Percentiles rank a stretch among this genome's conserved stretches.
These are phyloP conservation scores for Stenodera caucasica DNA, from an alignment of 2,888 invertebrate species.

Conservation along the genomic window DNA sequence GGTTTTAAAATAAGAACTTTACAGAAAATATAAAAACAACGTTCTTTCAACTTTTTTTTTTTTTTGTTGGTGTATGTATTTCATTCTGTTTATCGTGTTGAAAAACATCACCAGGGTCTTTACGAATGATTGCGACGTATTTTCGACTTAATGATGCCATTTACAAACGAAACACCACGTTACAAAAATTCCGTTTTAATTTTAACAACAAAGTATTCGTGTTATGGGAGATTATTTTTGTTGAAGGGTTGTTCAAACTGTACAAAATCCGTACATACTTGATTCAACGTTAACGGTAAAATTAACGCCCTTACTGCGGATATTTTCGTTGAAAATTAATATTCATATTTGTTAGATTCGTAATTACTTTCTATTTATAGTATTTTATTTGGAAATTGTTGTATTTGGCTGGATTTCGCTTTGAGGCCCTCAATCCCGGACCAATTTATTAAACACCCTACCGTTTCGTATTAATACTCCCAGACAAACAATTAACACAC, in stretches of 20 bases:
- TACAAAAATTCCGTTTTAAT: constrained; percentile 6
- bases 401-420: constrained; percentile 22
- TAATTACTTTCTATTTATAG: background rate
- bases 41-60: background rate
- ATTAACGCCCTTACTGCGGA: background rate
- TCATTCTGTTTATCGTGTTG: constrained; percentile 4
- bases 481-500: constrained; percentile 31
- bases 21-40: constrained; percentile 20
- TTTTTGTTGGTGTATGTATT: background rate
- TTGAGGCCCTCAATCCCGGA: constrained; percentile 31
- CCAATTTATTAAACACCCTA: constrained; percentile 35
- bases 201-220: background rate
- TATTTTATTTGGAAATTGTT: constrained; percentile 15
- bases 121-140: constrained; percentile 8
- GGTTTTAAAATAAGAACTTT: constrained; percentile 19
- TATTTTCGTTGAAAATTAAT: background rate
- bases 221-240: background rate
- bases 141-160: constrained; percentile 7
- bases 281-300: background rate
- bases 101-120: constrained; percentile 1
- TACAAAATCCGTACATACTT: no score
- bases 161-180: constrained; percentile 6
- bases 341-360: background rate
- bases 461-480: constrained; percentile 27
- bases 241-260: background rate